Conservation (phyloP, 2,797 vertebrate species). For the Lagocephalus sceleratus region DNA sequence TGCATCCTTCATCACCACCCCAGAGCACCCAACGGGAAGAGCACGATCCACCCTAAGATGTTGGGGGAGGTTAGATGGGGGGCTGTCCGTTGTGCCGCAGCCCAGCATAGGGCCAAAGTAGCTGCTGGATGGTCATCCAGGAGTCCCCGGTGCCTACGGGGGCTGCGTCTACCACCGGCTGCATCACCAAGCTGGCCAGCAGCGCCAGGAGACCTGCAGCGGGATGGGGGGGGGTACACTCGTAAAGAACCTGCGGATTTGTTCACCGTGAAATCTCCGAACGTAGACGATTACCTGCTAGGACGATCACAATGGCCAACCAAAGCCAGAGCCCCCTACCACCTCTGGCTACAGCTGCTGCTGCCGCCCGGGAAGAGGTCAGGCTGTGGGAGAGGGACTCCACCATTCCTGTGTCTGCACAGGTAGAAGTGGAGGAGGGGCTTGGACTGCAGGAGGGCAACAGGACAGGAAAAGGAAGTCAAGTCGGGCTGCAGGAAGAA, state of each 20-base stretch:
- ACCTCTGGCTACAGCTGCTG: constrained; percentile 60
- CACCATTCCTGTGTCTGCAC: constrained; percentile 40
- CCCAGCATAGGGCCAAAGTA: constrained; percentile 88
- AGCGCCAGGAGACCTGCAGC: constrained; percentile 79
- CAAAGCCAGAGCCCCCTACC: constrained; percentile 81
- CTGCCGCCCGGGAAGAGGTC: constrained; percentile 57
- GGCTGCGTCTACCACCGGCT: constrained; percentile 84
- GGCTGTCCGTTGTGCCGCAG: constrained; percentile 87
- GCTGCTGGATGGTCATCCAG: constrained; percentile 89
- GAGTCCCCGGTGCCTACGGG: constrained; percentile 84
- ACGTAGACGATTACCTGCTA: constrained; percentile 67
- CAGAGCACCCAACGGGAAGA: constrained; percentile 3
- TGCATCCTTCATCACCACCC: constrained; percentile 5
- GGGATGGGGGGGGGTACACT: background rate
- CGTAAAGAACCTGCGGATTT: background rate
- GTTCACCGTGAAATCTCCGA: background rate
- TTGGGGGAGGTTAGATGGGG: constrained; percentile 72
- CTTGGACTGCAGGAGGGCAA: constrained; percentile 47
- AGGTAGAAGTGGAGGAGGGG: constrained; percentile 47
- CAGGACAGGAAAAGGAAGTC: background rate
- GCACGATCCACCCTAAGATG: constrained; percentile 1
- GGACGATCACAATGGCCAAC: constrained; percentile 75
- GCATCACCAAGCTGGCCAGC: constrained; percentile 84
- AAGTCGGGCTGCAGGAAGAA: background rate
- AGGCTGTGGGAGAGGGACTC: constrained; percentile 47